These are phyloP conservation scores for Pocillopora grandis DNA, from an alignment of 92 coral and sea anemone species.

Conservation along the genomic window DNA sequence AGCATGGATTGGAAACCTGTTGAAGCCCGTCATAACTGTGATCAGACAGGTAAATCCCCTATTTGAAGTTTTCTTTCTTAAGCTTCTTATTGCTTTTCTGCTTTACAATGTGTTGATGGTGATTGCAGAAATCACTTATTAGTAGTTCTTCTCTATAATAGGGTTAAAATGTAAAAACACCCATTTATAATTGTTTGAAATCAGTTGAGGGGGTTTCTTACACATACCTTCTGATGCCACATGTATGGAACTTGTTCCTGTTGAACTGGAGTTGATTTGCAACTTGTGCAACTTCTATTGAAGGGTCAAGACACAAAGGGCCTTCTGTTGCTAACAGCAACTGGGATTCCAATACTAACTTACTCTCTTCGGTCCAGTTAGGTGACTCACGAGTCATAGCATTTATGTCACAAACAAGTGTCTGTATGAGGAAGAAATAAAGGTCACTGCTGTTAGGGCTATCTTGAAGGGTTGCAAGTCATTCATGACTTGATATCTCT, in stretches of 20 bases:
- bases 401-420: constrained; percentile 97
- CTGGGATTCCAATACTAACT: constrained; percentile 83
- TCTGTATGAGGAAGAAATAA: constrained; percentile 46
- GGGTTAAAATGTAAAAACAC: no score
- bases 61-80: no score
- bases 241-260: constrained; percentile 81
- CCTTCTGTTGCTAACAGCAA: constrained; percentile 91
- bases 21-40: no score
- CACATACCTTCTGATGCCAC: constrained; percentile 74
- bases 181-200: not conserved
- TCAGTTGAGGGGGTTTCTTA: not conserved
- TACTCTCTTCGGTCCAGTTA: constrained; percentile 85
- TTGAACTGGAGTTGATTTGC: constrained; percentile 93
- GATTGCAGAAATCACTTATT: no score
- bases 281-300: constrained; percentile 82
- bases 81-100: no score
- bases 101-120: no score
- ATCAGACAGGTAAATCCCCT: no score
- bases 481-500: no score
- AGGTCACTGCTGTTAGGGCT: no score
- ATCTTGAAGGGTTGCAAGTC: no score
- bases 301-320: constrained; percentile 94
- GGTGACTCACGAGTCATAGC: constrained; percentile 80
- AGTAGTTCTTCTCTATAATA: no score
- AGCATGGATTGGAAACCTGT: no score